Evolutionary conservation across 2,797 vertebrate species (phyloP), one percentile per base, ranked within the genome.

Genomic region (Brachyrhaphis roseni): DNA sequence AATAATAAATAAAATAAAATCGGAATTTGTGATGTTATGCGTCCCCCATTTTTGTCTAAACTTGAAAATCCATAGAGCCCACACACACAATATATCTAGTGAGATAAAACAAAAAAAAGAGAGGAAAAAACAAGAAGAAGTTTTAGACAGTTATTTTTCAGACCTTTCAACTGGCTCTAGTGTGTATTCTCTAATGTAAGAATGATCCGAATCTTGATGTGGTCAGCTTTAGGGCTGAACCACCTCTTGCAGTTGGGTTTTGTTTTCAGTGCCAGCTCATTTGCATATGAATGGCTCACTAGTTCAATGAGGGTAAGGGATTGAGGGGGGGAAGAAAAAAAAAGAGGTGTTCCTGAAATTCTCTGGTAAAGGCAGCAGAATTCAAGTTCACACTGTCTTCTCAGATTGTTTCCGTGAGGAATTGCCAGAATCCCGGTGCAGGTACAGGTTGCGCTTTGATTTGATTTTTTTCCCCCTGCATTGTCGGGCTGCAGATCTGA

Each of bases 241-340:
- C 59, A 12, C 73, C 53, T 57, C 79, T 80, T 41, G 75, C 84
- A 83, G 81, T 45, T 20, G 79, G 57, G 68, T 82, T 78, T 74
- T 66, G 78, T 66, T 87, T 82, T 79, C 87, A 62, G 78, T 75
- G 91, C 94, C 93, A 95, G 91, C 90, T 92, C 88, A 95, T 95
- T 89, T 90, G 89, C 95, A 93, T 95, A 79, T 95, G 91, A 95
- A 95, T 93, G 66, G n/a, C 49, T 76, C 43, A 2, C 80, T 80
- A 18, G 53, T 76, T 90, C 85, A 86, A 78, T 85, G 76, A 79
- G 71, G 16, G 28, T 68, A 68, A 59, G 57, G 75, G 36, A 20
- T 23, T 31, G 59, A 46, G n/a, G n/a, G 34, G 34, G 8, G 62
- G 41, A 68, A 36, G 16, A 8, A 20, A 23, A 64, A 72, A 51